Base-by-base conservation (phyloP, 2,888 invertebrate species). In the Drosophila fulvimacula region DNA sequence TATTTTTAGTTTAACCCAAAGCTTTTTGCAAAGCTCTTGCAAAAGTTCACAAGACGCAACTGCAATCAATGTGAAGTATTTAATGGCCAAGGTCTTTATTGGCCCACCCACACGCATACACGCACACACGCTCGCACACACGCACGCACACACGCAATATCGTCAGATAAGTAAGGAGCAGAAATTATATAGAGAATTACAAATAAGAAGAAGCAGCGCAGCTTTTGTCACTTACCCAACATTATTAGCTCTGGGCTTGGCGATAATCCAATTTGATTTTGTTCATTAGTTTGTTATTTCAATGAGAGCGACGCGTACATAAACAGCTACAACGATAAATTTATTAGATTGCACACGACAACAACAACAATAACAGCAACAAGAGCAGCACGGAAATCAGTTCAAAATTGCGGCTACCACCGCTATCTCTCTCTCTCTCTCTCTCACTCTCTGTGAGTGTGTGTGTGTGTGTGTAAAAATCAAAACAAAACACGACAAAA, bases 401-500 rank as follows among this genome's bases (percentile, higher is more conserved):
- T 70, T 77, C 70, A 72, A 62, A 62, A 63, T 65, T 63, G 76
- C 76, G 76, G 59, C 52, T 55, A 61, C 41, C 44, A 55, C 52
- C 59, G 46, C 44, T 52, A 36, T 34, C 51, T 36, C 21, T 27
- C 46, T 2, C 27, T 30, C 46, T 30, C 21, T 52, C 52, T 34
- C 34, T 36, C 21, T 30, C 46, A 1, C 30, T 30, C 46, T 17
- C 15, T 3, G 1, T 21, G 0, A 11, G 1, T 38, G 32, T 67
- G 34, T 30, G 36, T 76, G 21, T 80, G 70, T 79, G 68, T 71
- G 72, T 62, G 69, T 72, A 64, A 69, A 88, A 88, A 85, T 82
- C 88, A 88, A 88, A 84, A 86, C 88, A 88, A 83, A 88, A 88
- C 86, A 70, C 82, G 72, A 81, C 66, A 73, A 81, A 88, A 83